These are phyloP conservation scores for Pipistrellus pygmaeus DNA, from an alignment of 2,797 vertebrate species.

Conservation along the genomic window DNA sequence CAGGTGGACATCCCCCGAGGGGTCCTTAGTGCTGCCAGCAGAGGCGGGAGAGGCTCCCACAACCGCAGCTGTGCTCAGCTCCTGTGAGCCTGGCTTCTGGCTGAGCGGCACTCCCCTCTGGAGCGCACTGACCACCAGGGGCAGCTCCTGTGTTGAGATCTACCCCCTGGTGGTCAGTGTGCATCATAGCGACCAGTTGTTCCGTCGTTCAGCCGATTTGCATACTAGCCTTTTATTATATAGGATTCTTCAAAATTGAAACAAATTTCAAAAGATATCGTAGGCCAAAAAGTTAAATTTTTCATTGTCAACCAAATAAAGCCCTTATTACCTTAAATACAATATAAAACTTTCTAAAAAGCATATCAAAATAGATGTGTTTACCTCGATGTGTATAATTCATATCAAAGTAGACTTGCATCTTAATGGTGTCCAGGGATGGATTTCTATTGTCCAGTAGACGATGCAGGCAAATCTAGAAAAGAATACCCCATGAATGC, in stretches of 20 bases:
- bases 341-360: slow-evolving; percentile 40
- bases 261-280: slow-evolving; percentile 34
- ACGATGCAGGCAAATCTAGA: slow-evolving; percentile 92
- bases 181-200: too few species aligned
- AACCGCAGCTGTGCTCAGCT: too few species aligned
- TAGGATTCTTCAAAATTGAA: slow-evolving; percentile 36
- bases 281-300: background rate
- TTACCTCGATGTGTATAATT: slow-evolving; percentile 93
- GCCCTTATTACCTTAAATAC: slow-evolving; percentile 20
- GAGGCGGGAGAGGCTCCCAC: too few species aligned
- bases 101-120: too few species aligned
- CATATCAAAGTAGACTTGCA: slow-evolving; percentile 96
- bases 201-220: too few species aligned
- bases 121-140: too few species aligned
- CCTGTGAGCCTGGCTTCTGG: too few species aligned
- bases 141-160: too few species aligned
- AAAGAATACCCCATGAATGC: slow-evolving; percentile 72
- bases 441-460: slow-evolving; percentile 91
- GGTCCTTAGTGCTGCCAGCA: too few species aligned
- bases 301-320: slow-evolving; percentile 52
- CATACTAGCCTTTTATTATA: too few species aligned
- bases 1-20: too few species aligned
- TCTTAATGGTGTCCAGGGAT: slow-evolving; percentile 95
- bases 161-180: too few species aligned
- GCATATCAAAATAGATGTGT: background rate